Evolutionary conservation across 2,888 invertebrate species (phyloP), one percentile per base, ranked within the genome.

Genomic region (Drosophila yooni): DNA sequence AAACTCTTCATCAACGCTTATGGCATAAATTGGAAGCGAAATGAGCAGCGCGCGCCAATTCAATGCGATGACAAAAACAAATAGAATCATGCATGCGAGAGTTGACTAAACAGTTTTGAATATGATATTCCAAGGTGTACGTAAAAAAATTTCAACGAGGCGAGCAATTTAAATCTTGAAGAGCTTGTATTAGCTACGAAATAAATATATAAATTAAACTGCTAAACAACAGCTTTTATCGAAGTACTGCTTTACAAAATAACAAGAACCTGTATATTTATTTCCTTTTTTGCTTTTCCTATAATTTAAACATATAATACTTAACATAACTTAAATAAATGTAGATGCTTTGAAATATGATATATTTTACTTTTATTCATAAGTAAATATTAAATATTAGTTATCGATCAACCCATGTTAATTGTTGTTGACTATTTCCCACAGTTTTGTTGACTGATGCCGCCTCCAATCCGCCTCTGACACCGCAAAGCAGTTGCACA

Each of bases 41-140:
- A 88, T 74, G 84, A 86, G 76, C 74, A 82, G 75, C 83, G 87
- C 82, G 82, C 79, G 82, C 78, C 80, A 86, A 82, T 80, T 82
- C 76, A 76, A 88, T 74, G 57, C 68, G 61, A 74, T 83, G 87
- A 85, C 83, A 85, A 85, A 71, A 86, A 70, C 77, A 73, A 82
- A 82, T 79, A 79, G 74, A 69, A 51, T 33, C 64, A 74, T 61
- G 52, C 64, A 64, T 48, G 61, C 83, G 81, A 80, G 81, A 46
- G 81, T 2, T 2, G 69, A 11, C 38, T 4, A 0, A 51, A 27
- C 0, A 63, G 62, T 82, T 66, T n/a, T 5, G 7, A 15, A 10
- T 34, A 15, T 46, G 34, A 25, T 11, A 18, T 5, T 29, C 6
- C 18, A 29, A 50, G 2, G 27, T 50, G 18, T 18, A 27, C 1